Evolutionary conservation across 2,113 vertebrate genomes (phyloP), one percentile per base, ranked within the genome.

Genomic region (Chascanopsetta lugubris): DNA sequence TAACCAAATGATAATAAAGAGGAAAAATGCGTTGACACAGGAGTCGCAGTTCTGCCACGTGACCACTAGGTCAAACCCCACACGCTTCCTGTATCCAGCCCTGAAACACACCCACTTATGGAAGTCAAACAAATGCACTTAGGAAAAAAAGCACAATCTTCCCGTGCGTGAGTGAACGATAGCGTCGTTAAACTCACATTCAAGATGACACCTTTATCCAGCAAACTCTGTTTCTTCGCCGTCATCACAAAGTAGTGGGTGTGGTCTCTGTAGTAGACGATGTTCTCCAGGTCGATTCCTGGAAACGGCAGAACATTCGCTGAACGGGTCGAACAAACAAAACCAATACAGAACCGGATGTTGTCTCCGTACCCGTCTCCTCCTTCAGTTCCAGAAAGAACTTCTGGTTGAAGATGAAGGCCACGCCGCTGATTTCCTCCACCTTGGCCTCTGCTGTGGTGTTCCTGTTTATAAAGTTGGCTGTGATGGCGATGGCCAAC

Each of bases 171-270:
- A 30, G 29, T 30, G 10, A 30, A 30, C 13, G 2, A 36, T 9
- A 1, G 18, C 6, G 11, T 47, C 11, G 17, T 5, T 18, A 8
- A 21, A 69, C 84, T 85, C 15, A 99, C 97, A 0, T 94, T 90
- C 21, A 95, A 91, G 84, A 99, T 99, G 80, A 98, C 97, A 1
- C 96, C 96, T 90, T 99, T 99, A 56, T 98, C 95, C 74, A 99
- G 88, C 69, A 99, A 92, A 74, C 94, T 96, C 84, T 96, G 97
- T 38, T 99, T 99, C 89, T 99, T 99, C 6, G 97, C 97, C 0
- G 97, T 99, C 97, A 99, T 99, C 75, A 99, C 97, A 74, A 99
- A 99, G 81, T 99, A 99, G 79, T 99, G 97, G 0, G 97, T 99
- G 89, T 94, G 92, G 84, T 99, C 97, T 82, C 93, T 97, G 63